Evolutionary conservation across 2,888 invertebrate genomes (phyloP), one percentile per base, ranked within the genome.

Genomic region (Campopleginae sp.): DNA sequence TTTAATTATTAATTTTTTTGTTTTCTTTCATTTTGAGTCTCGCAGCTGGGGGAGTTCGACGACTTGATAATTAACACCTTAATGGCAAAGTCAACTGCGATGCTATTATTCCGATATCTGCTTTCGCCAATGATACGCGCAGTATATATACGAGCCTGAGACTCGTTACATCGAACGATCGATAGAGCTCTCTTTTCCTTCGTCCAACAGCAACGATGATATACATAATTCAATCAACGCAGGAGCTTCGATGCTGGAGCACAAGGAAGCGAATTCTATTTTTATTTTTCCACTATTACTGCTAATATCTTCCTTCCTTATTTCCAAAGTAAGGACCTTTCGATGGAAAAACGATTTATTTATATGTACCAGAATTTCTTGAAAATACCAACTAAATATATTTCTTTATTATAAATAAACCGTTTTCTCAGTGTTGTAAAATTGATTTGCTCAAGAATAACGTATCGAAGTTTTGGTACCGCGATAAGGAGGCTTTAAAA

Each of bases 1-100:
- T 58, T 27, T 58, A 58, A 44, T 75, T 54, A 8, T 19, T 27
- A 12, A 4, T 3, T 46, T 63, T 31, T 75, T 31, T 46, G 12
- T 75, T 46, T 19, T 33, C n/a, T 48, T 33, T 42, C 14, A 38
- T 76, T 46, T 3, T 19, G 14, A 19, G 14, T 10, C 70, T 23
- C 48, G 1, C 31, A 31, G 8, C 65, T 3, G 12, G 17, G 23
- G 14, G 44, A 61, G 44, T 46, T 38, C 46, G 4, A 63, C 2
- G 44, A 17, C 38, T 23, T 51, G 33, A 31, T 66, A 76, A 76
- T 66, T 76, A 76, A 33, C 48, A 19, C 65, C 38, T 38, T 58
- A 33, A 66, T 76, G 51, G 63, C n/a, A 8, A 48, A 38, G 61
- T 46, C 46, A n/a, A 19, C 38, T 23, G 33, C 23, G 8, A 19